Base-by-base conservation (phyloP, 2,113 vertebrate genomes). In the Tympanuchus pallidicinctus region DNA sequence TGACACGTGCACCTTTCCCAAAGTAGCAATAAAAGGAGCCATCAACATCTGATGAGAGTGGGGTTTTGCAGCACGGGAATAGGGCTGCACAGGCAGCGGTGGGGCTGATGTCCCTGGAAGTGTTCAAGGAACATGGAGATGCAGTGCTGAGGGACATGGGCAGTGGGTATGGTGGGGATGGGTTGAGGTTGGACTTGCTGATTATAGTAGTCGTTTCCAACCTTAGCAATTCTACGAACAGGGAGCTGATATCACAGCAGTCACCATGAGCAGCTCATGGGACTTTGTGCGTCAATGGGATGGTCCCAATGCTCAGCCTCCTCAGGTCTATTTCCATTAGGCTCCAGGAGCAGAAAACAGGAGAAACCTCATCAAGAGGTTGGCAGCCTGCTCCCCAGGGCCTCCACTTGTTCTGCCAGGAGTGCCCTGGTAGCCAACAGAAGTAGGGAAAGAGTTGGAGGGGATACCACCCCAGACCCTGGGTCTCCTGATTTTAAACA, bases 221-320 rank as follows among this genome's bases (percentile, higher is more conserved):
- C 52, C 52, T 16, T 17, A 17, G 52, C 30, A 15, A 54, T 28
- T 54, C 52, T 54, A 54, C 10, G 27, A 91, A 61, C 27, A 34
- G 30, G 24, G 63, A 88, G 92, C 24, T 56, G 66, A 54, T n/a
- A 8, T 5, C 19, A n/a, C 67, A 48, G 40, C 2, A 14, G 7
- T 5, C 40, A 64, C 54, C 75, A 85, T 6, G 45, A 94, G 78
- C 79, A 92, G 50, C 85, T 48, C 1, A 7, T 50, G 82, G 90
- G 75, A 79, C 52, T 92, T 76, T 77, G 63, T 60, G 85, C 43
- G 60, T 75, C 50, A 86, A 96, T 52, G 75, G 48, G 80, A 93
- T 30, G 90, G 94, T 83, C 88, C 78, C 0, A 11, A 72, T 90
- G 77, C 88, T 91, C 2, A 3, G 34, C 72, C 93, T 60, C 69